Evolutionary conservation across 2,113 vertebrate species (phyloP).

Genomic region (Acinonyx jubatus): DNA sequence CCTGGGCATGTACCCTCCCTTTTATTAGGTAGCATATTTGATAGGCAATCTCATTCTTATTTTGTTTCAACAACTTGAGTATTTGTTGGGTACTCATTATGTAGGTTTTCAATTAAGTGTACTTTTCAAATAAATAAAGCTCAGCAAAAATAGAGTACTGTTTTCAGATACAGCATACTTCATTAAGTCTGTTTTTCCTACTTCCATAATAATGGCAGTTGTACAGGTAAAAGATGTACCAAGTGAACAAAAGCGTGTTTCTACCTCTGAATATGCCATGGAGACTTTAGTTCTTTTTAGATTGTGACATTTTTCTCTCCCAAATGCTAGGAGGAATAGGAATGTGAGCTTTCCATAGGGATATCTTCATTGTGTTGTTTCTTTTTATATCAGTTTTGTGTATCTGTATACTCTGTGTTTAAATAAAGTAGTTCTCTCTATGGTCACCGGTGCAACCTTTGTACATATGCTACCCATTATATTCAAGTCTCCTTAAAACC

Average conservation of each 20-base stretch:
- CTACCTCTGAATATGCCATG: background rate
- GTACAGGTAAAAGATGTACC: slow-evolving; percentile 53
- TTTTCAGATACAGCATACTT: slow-evolving; percentile 65
- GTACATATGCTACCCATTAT: slow-evolving; percentile 42
- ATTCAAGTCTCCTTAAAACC: slow-evolving; percentile 60
- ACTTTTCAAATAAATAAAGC: slow-evolving; percentile 74
- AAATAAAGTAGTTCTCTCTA: slow-evolving; percentile 18
- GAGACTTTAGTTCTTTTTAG: slow-evolving; percentile 53
- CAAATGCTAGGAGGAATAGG: slow-evolving; percentile 38
- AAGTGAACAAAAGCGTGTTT: slow-evolving; percentile 61
- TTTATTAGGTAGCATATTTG: slow-evolving; percentile 36
- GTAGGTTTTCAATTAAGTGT: slow-evolving; percentile 61
- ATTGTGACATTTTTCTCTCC: slow-evolving; percentile 69
- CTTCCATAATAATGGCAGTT: slow-evolving; percentile 50
- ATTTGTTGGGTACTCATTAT: background rate
- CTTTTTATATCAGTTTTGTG: slow-evolving; percentile 48
- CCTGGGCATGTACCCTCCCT: background rate
- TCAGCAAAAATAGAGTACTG: slow-evolving; percentile 27
- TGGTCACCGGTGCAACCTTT: slow-evolving; percentile 34
- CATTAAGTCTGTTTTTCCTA: slow-evolving; percentile 67
- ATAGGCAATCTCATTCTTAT: slow-evolving; percentile 2
- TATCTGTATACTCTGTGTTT: slow-evolving; percentile 65
- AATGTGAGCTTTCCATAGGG: slow-evolving; percentile 54
- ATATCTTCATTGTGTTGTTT: slow-evolving; percentile 52
- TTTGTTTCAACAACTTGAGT: slow-evolving; percentile 66